Percentiles rank a stretch among this genome's conserved stretches.
Conservation (phyloP, 2,113 vertebrate genomes). For the Fregata magnificens region DNA sequence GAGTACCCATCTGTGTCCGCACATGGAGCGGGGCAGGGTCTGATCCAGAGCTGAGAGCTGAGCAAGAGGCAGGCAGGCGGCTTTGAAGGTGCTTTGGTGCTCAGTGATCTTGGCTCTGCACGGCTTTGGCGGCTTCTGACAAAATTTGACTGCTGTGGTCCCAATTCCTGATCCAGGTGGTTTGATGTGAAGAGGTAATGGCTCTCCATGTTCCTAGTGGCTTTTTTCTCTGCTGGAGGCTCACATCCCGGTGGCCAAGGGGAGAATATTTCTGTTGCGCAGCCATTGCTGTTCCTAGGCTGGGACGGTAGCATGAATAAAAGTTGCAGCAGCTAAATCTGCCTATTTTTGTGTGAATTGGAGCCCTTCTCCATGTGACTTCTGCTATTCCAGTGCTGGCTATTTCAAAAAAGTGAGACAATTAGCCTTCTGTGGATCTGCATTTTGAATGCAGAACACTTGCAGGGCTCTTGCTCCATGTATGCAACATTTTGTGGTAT, state of each 20-base stretch:
- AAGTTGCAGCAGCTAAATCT: constrained; percentile 23
- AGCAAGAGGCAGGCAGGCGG: rapidly evolving
- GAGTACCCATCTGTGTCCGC: rapidly evolving
- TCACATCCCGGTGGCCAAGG: background rate
- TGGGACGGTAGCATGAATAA: background rate
- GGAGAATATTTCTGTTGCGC: background rate
- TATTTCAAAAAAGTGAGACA: constrained; percentile 30
- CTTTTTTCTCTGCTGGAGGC: background rate
- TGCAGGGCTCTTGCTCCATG: constrained; percentile 18
- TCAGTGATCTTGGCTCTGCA: rapidly evolving
- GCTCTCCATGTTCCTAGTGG: background rate
- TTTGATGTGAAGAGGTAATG: background rate
- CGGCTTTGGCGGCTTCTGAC: background rate
- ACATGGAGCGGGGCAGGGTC: rapidly evolving
- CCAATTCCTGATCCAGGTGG: background rate
- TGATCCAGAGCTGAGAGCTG: background rate
- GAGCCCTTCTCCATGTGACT: constrained; percentile 43
- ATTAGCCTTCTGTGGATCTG: constrained; percentile 43
- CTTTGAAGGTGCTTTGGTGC: background rate
- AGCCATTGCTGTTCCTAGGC: background rate
- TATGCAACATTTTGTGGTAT: constrained; percentile 26
- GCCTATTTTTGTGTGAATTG: constrained; percentile 38
- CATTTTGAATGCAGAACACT: constrained; percentile 56
- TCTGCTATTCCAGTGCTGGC: constrained; percentile 40
- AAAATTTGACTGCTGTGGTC: rapidly evolving